These are phyloP conservation scores for Petrophora chlorosata DNA, from an alignment of 2,888 invertebrate species.

Conservation along the genomic window DNA sequence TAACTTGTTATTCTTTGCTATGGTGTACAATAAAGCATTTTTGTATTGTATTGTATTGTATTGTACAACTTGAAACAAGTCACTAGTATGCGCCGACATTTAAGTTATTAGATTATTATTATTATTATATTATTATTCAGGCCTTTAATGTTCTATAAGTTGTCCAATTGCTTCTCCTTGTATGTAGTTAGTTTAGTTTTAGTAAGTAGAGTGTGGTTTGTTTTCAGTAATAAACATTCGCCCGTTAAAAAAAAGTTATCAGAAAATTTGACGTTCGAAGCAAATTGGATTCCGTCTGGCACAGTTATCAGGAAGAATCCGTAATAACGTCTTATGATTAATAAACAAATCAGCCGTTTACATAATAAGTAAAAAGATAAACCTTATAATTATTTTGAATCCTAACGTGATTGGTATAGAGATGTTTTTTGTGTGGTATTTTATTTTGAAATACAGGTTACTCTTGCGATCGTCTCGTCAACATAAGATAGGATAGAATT, in stretches of 20 bases:
- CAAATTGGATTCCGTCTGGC: conserved; percentile 56
- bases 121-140: no score
- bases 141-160: no score
- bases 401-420: not conserved
- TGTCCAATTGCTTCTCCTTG: no score
- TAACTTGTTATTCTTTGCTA: no score
- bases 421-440: not conserved
- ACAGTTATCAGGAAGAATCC: conserved; percentile 55
- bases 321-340: conserved; percentile 50
- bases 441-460: conserved; percentile 8
- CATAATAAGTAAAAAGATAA: conserved; percentile 16
- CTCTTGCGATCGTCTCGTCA: not conserved
- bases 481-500: conserved; percentile 8
- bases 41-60: no score
- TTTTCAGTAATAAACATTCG: no score
- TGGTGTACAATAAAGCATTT: no score
- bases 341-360: conserved; percentile 40
- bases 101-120: no score
- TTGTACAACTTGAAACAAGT: no score
- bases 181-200: no score
- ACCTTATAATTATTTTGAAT: not conserved
- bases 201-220: no score
- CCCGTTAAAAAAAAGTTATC: conserved; percentile 42
- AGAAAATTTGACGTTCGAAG: conserved; percentile 52
- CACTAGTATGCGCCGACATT: no score